These are phyloP conservation scores for Steinernema feltiae DNA, from an alignment of 1,140 invertebrate species.

Conservation along the genomic window DNA sequence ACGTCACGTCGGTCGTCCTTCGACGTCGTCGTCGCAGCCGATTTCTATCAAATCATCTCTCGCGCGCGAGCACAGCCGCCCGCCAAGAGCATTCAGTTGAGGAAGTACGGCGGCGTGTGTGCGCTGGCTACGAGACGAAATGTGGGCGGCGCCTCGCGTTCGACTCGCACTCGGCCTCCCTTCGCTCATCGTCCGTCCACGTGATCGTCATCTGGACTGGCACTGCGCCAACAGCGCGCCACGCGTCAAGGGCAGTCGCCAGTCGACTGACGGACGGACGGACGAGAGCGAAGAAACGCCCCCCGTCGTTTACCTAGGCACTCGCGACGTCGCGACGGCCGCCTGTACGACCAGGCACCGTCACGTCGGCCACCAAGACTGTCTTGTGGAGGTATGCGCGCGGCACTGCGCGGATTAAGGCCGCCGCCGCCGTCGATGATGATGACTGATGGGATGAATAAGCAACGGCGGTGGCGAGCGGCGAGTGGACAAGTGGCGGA, in stretches of 20 bases:
- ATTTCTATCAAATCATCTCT: conserved; percentile 15
- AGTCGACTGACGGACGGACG: not conserved
- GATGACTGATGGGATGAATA: conserved; percentile 7
- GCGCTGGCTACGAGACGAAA: not conserved
- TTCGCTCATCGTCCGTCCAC: not conserved
- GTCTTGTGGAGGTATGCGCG: conserved; percentile 1
- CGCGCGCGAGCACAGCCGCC: conserved; percentile 10
- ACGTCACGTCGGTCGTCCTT: not conserved
- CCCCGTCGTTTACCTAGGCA: not conserved
- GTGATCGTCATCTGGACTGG: conserved; percentile 10
- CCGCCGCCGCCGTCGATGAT: not conserved
- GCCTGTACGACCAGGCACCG: conserved; percentile 6
- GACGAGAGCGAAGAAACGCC: too few relatives aligned
- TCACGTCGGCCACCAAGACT: not conserved
- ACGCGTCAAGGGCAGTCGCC: not conserved
- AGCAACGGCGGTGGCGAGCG: not conserved
- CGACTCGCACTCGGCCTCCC: conserved; percentile 3
- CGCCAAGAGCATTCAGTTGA: conserved; percentile 14
- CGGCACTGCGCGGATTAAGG: not conserved
- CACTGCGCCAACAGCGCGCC: not conserved
- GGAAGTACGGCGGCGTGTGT: not conserved
- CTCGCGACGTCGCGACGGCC: not conserved
- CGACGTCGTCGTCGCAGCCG: too few relatives aligned
- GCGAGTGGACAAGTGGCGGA: not conserved
- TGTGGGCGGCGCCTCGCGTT: not conserved